Conservation (phyloP, 30 jellyfish, hydroid and myxozoan species). For the Turritopsis rubra region DNA sequence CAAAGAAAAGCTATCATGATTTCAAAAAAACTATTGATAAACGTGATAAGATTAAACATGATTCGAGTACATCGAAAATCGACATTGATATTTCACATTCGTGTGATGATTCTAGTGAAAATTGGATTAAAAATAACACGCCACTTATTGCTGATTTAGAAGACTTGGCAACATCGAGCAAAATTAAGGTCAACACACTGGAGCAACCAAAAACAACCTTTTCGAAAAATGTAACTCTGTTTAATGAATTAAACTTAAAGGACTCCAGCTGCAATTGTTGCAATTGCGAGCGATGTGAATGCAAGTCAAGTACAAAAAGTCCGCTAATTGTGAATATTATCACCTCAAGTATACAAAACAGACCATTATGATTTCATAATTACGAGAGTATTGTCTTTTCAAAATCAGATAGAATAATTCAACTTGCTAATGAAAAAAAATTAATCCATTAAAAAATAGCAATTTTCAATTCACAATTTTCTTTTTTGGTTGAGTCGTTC, state of each 20-base stretch:
- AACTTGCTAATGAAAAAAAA: neutral
- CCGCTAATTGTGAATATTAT: slow-evolving; percentile 3
- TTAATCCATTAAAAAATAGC: neutral
- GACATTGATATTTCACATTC: neutral
- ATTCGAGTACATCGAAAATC: neutral
- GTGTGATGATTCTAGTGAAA: neutral
- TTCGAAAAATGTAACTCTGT: neutral
- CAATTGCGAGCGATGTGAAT: neutral
- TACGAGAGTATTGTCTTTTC: too few species aligned
- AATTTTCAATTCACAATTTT: neutral
- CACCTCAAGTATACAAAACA: neutral
- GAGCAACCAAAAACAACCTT: neutral
- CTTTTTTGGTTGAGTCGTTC: neutral
- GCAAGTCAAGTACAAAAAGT: neutral
- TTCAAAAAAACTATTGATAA: neutral
- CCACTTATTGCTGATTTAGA: neutral
- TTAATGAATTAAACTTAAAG: neutral
- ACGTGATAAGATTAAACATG: too few species aligned
- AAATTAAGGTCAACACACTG: neutral
- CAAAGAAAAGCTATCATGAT: neutral
- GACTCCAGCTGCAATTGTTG: neutral
- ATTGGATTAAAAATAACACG: neutral
- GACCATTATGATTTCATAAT: neutral
- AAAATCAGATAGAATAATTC: neutral
- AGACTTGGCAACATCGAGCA: neutral